A percentile compares a stretch with the other conserved stretches of the same genome.
phyloP scores from a whole-genome alignment of 2,888 invertebrate genomes.

The Eremobia ochroleuca region DNA sequence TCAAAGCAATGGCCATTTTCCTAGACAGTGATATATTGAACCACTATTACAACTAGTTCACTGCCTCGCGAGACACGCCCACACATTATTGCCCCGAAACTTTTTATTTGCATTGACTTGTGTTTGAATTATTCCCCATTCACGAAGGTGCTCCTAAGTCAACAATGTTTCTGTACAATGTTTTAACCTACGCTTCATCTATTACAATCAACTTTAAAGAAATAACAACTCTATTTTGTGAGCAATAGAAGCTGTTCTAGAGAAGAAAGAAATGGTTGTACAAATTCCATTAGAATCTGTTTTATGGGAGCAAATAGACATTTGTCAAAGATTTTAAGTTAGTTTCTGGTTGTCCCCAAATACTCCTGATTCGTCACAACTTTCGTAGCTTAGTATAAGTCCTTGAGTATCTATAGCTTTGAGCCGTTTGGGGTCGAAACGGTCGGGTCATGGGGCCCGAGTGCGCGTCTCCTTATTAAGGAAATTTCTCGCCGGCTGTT shows the following conservation, averaged over 20 bases:
- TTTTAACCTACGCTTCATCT: slow-evolving; percentile 30
- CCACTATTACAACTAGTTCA: slow-evolving; percentile 20
- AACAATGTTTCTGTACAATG: slow-evolving; percentile 50
- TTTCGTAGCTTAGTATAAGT: slow-evolving; percentile 5
- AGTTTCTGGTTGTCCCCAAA: slow-evolving; percentile 30
- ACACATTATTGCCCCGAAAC: slow-evolving; percentile 35
- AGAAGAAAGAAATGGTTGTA: not conserved
- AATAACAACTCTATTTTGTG: slow-evolving; percentile 17
- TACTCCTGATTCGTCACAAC: not conserved
- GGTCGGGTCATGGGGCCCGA: no score
- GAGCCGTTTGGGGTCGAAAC: no score
- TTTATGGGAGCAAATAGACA: slow-evolving; percentile 40
- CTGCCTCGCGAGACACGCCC: slow-evolving; percentile 2
- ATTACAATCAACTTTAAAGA: not conserved
- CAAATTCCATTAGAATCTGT: slow-evolving; percentile 43
- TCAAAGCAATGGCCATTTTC: slow-evolving; percentile 28
- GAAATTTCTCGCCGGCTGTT: no score
- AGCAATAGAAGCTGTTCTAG: slow-evolving; percentile 1
- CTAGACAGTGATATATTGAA: slow-evolving; percentile 34
- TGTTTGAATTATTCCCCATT: slow-evolving; percentile 58
- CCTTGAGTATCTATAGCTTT: not conserved
- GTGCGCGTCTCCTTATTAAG: no score
- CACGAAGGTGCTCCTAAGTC: slow-evolving; percentile 63
- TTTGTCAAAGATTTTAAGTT: slow-evolving; percentile 37
- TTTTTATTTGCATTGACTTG: slow-evolving; percentile 58